Conservation (phyloP, 2,888 invertebrate species). For the Venusia cambrica region DNA sequence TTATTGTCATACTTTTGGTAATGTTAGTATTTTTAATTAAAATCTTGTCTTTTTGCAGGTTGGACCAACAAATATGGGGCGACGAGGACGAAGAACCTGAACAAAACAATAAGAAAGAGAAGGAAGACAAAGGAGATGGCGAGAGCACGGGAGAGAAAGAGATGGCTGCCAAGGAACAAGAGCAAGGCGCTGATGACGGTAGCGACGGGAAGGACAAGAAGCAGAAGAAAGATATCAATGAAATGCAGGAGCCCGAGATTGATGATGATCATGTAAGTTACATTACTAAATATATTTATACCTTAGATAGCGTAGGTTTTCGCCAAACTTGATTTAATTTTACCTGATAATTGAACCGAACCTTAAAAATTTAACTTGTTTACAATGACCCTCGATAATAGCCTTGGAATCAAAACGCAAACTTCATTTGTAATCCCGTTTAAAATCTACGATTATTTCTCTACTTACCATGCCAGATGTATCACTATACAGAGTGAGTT, state of each 20-base stretch:
- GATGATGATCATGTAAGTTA: conserved; percentile 86
- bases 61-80: conserved; percentile 91
- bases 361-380: too few species aligned
- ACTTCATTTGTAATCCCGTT: too few species aligned
- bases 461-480: too few species aligned
- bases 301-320: too few species aligned
- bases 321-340: too few species aligned
- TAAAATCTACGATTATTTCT: too few species aligned
- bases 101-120: conserved; percentile 79
- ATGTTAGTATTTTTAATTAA: conserved; percentile 33
- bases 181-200: conserved; percentile 78
- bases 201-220: conserved; percentile 79
- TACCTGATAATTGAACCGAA: too few species aligned
- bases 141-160: conserved; percentile 85
- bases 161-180: conserved; percentile 86
- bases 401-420: too few species aligned
- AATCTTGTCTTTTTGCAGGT: conserved; percentile 37
- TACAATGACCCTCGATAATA: too few species aligned
- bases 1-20: too few species aligned
- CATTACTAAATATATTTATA: too few species aligned
- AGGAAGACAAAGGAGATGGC: conserved; percentile 83
- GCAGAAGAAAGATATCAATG: conserved; percentile 87
- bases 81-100: conserved; percentile 89
- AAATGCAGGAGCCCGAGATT: conserved; percentile 89
- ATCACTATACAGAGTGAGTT: too few species aligned